phyloP scores from a whole-genome alignment of 2,797 vertebrate species.

The Darevskia mixta region DNA sequence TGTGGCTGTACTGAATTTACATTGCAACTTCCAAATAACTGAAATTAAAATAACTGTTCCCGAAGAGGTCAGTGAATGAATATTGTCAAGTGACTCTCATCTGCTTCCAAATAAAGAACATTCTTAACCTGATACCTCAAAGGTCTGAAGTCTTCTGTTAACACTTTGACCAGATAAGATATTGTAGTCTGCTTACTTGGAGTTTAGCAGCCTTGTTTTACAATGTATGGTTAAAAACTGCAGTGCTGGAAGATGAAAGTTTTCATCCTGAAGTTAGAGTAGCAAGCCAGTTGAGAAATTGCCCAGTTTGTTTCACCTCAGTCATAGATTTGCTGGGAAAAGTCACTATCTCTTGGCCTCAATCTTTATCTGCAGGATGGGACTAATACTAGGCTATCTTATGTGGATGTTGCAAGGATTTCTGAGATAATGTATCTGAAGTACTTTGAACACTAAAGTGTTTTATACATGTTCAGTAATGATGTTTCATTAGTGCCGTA shows the following conservation, averaged over 20 bases:
- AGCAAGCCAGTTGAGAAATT: background rate
- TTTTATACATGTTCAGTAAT: background rate
- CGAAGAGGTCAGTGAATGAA: slow-evolving; percentile 6
- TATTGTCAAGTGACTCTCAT: slow-evolving; percentile 9
- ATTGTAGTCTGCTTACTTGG: background rate
- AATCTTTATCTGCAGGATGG: background rate
- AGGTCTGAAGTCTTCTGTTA: slow-evolving; percentile 35
- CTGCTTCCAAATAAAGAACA: slow-evolving; percentile 30
- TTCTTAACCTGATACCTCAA: slow-evolving; percentile 38
- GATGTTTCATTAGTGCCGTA: slow-evolving; percentile 1
- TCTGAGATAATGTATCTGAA: background rate
- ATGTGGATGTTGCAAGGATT: background rate
- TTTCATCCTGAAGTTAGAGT: background rate
- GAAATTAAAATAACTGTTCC: slow-evolving; percentile 10
- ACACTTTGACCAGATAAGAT: slow-evolving; percentile 34
- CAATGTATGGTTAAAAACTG: background rate
- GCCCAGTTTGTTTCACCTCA: background rate
- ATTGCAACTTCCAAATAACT: background rate
- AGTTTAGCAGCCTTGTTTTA: background rate
- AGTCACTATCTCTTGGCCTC: background rate
- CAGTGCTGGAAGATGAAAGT: background rate
- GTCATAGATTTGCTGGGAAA: background rate
- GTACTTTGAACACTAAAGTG: background rate
- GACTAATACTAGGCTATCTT: background rate
- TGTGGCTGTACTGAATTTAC: background rate